These are phyloP conservation scores for Colaptes auratus DNA, from an alignment of 2,113 vertebrate species.

Conservation along the genomic window DNA sequence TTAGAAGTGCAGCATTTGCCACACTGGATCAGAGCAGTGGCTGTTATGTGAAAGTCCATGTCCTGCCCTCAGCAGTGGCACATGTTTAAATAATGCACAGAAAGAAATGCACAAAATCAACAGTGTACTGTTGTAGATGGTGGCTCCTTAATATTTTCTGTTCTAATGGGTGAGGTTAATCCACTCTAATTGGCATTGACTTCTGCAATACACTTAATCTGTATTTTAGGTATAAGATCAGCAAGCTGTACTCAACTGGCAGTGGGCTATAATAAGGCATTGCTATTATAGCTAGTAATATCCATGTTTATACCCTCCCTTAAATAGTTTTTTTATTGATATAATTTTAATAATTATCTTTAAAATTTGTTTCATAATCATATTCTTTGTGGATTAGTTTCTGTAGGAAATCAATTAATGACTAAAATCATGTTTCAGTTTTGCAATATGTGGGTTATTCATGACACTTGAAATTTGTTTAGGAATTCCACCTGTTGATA, in stretches of 20 bases:
- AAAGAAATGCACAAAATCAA: neutral
- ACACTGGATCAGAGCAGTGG: neutral
- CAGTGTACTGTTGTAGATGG: neutral
- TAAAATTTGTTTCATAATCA: neutral
- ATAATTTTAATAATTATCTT: neutral
- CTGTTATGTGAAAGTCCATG: neutral
- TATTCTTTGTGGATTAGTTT: neutral
- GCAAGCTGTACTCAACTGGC: neutral
- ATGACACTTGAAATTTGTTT: neutral
- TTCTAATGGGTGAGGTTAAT: neutral
- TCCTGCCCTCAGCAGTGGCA: neutral
- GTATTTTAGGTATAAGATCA: neutral
- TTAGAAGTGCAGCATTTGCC: neutral
- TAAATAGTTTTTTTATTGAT: neutral
- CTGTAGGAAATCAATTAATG: neutral
- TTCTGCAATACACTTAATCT: neutral
- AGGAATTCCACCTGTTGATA: neutral
- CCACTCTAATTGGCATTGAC: neutral
- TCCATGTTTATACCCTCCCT: neutral
- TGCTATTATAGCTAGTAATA: neutral
- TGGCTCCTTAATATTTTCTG: neutral
- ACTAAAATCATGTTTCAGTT: neutral
- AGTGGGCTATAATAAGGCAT: fast-evolving
- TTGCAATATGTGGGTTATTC: neutral
- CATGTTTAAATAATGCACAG: neutral